These are phyloP conservation scores for Brachynemurus nebulosus DNA, from an alignment of 2,888 invertebrate species.

Conservation along the genomic window DNA sequence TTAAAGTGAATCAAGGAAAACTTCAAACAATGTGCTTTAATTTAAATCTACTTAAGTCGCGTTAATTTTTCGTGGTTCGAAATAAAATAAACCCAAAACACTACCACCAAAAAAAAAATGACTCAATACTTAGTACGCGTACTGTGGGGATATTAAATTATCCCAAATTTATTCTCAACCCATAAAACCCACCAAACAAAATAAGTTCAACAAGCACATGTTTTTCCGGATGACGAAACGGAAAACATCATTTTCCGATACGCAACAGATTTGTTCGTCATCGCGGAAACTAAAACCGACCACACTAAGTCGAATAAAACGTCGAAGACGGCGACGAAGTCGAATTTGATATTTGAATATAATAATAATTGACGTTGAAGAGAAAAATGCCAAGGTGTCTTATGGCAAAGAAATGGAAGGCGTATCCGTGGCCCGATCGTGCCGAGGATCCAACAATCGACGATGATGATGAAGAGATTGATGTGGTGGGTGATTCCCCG, in stretches of 20 bases:
- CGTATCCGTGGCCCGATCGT: constrained; percentile 61
- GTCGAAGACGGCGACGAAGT: constrained; percentile 35
- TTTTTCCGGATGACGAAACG: constrained; percentile 7
- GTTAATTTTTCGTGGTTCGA: background rate
- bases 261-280: constrained; percentile 8
- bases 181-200: background rate
- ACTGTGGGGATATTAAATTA: background rate
- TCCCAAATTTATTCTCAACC: constrained; percentile 1
- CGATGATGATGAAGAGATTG: constrained; percentile 69
- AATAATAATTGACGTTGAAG: background rate
- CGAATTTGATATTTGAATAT: constrained; percentile 27
- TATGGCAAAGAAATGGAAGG: constrained; percentile 94
- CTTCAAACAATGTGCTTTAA: constrained; percentile 23
- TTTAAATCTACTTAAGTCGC: background rate
- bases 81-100: background rate
- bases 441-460: constrained; percentile 36
- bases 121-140: background rate
- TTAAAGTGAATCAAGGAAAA: background rate
- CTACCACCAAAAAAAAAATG: background rate
- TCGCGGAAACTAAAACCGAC: constrained; percentile 16
- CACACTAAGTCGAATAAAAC: constrained; percentile 27
- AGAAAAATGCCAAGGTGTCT: constrained; percentile 83
- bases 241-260: constrained; percentile 1
- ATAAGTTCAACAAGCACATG: constrained; percentile 1
- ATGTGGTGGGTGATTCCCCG: constrained; percentile 61